Percentiles rank a stretch among this genome's conserved stretches.
Conservation (phyloP, 1,140 invertebrate genomes). For the Tetranychus cinnabarinus region DNA sequence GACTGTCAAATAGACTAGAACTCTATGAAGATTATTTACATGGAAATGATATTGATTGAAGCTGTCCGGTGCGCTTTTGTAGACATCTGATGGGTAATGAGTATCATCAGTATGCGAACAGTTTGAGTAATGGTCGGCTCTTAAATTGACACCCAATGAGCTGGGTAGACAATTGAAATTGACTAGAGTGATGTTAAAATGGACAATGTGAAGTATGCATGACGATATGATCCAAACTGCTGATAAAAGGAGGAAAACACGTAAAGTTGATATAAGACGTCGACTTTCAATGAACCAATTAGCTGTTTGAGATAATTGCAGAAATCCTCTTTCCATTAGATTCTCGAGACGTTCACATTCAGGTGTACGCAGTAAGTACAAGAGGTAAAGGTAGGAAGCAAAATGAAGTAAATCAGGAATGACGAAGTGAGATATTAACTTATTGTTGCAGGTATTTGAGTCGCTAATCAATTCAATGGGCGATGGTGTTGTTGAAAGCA, state of each 20-base stretch:
- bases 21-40: background rate
- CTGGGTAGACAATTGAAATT: background rate
- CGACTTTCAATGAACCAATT: slow-evolving; percentile 2
- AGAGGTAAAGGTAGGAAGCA: slow-evolving; percentile 4
- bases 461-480: background rate
- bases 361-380: slow-evolving; percentile 7
- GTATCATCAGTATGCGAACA: no score
- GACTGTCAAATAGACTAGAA: background rate
- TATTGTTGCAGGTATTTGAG: background rate
- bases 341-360: slow-evolving; percentile 10
- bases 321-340: slow-evolving; percentile 9
- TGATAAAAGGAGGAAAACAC: slow-evolving; percentile 4
- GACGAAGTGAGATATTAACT: slow-evolving; percentile 4
- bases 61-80: no score
- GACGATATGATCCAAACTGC: slow-evolving; percentile 3
- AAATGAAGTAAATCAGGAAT: slow-evolving; percentile 11
- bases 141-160: background rate
- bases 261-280: background rate
- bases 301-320: slow-evolving; percentile 1
- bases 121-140: background rate
- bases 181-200: background rate
- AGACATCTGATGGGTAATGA: no score
- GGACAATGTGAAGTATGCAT: slow-evolving; percentile 3
- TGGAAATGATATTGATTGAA: background rate
- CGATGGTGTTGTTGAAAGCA: no score